Evolutionary conservation across 2,888 invertebrate species (phyloP).

Genomic region (Tetramorium bicarinatum): DNA sequence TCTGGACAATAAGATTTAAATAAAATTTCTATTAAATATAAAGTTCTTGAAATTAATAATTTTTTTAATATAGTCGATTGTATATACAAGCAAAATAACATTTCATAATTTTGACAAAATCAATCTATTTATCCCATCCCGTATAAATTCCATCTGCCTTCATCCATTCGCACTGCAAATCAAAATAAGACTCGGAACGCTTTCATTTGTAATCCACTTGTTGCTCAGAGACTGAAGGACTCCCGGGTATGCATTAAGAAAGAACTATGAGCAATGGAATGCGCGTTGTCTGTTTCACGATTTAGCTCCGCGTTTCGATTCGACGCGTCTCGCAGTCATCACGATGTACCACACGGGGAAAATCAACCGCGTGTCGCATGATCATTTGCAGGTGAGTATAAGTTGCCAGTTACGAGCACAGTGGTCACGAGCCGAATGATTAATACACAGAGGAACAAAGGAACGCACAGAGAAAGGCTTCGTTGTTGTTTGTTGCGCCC

Average conservation of each 20-base stretch:
- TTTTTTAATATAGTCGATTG: neutral
- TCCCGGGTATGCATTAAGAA: conserved; percentile 56
- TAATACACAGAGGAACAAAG: conserved; percentile 76
- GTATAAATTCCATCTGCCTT: conserved; percentile 41
- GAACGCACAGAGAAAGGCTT: conserved; percentile 74
- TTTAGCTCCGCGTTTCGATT: conserved; percentile 1
- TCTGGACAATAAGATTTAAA: neutral
- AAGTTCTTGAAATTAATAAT: neutral
- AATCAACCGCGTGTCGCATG: conserved; percentile 44
- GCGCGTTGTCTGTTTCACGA: neutral
- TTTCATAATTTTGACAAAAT: conserved; percentile 32
- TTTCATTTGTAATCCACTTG: conserved; percentile 71
- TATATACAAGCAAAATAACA: neutral
- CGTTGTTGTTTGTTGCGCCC: conserved; percentile 62
- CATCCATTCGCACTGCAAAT: conserved; percentile 21
- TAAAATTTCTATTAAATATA: neutral
- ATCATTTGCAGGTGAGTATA: conserved; percentile 55
- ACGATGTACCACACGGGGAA: conserved; percentile 16
- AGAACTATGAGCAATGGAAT: conserved; percentile 56
- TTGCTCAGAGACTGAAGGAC: conserved; percentile 63
- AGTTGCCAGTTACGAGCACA: conserved; percentile 55
- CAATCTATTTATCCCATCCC: conserved; percentile 10
- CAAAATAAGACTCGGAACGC: conserved; percentile 52
- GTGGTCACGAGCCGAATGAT: conserved; percentile 73
- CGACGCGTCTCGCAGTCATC: conserved; percentile 22